Conservation (phyloP, 2,888 invertebrate species). For the Nemurella pictetii region DNA sequence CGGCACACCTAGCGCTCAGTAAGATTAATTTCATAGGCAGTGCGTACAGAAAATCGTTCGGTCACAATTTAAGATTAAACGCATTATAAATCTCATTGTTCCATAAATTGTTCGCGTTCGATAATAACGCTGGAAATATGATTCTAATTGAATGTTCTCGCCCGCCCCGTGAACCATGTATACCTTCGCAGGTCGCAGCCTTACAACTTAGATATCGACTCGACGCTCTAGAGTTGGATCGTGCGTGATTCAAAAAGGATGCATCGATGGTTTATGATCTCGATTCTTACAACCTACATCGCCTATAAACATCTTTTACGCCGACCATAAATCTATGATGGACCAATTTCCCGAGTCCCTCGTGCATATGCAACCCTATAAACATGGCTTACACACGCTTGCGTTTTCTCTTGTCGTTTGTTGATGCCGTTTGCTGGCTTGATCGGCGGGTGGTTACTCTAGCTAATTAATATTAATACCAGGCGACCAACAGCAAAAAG, state of each 20-base stretch:
- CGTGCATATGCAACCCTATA: background rate
- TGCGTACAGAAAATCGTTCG: background rate
- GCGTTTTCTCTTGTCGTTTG: background rate
- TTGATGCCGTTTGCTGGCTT: background rate
- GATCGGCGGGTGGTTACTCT: background rate
- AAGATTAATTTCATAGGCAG: background rate
- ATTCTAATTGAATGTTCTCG: background rate
- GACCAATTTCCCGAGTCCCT: constrained; percentile 14
- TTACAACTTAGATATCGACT: background rate
- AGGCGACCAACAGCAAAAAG: background rate
- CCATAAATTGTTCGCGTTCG: background rate
- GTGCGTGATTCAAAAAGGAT: constrained; percentile 2
- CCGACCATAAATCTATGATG: constrained; percentile 27
- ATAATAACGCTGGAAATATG: background rate
- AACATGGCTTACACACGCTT: background rate
- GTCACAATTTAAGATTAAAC: background rate
- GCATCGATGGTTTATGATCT: constrained; percentile 3
- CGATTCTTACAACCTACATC: constrained; percentile 9
- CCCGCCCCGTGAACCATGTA: background rate
- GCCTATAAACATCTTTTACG: constrained; percentile 29
- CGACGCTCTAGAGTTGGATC: background rate
- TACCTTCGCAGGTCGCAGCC: background rate
- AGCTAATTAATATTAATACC: background rate
- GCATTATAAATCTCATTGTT: background rate
- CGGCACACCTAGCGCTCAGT: background rate